A percentile compares a stretch with the other conserved stretches of the same genome.
Evolutionary conservation across 2,113 vertebrate species (phyloP).

Genomic region (Mohoua ochrocephala): DNA sequence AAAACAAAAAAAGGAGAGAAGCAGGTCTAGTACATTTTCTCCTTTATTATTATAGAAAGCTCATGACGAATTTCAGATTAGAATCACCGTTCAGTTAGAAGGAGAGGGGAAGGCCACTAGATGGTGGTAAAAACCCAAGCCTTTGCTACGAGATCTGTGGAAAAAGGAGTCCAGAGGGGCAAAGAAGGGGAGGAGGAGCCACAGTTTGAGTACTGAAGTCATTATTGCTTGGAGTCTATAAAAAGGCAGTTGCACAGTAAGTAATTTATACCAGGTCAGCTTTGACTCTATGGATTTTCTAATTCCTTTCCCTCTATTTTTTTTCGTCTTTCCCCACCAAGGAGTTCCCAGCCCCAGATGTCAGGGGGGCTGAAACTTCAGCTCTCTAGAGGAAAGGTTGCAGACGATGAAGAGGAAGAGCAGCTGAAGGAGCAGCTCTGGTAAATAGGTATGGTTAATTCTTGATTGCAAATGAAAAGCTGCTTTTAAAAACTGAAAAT

Average conservation of each 20-base stretch:
- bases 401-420: background rate
- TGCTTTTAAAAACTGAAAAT: background rate
- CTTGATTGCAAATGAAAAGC: background rate
- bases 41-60: background rate
- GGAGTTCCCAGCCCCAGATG: background rate
- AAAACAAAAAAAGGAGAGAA: background rate
- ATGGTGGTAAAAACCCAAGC: slow-evolving; percentile 45
- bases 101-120: slow-evolving; percentile 38
- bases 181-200: slow-evolving; percentile 45
- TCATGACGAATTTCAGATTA: background rate
- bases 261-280: slow-evolving; percentile 29
- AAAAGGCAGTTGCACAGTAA: slow-evolving; percentile 51
- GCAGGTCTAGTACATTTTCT: background rate
- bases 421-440: background rate
- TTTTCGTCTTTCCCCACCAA: background rate
- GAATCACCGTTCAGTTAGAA: background rate
- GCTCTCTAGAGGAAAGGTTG: background rate
- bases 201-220: slow-evolving; percentile 32
- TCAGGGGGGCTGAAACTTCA: background rate
- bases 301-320: background rate
- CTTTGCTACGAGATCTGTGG: background rate
- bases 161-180: background rate
- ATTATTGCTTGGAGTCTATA: slow-evolving; percentile 56
- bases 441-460: slow-evolving; percentile 52
- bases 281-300: slow-evolving; percentile 43